These are phyloP conservation scores for Ennomos quercinarius DNA, from an alignment of 2,888 invertebrate species.

Conservation along the genomic window DNA sequence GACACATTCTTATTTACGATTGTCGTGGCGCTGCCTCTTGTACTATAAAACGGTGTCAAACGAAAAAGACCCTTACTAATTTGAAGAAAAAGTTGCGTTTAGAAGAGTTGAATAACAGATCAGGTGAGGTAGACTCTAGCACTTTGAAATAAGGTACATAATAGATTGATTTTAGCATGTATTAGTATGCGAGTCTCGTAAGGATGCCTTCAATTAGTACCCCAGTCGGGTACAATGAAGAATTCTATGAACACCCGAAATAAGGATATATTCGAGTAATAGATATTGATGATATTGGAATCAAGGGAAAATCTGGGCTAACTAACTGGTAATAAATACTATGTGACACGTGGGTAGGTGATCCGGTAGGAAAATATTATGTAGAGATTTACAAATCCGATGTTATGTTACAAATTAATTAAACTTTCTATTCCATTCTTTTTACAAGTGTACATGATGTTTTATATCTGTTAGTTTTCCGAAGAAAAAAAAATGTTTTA, in stretches of 20 bases:
- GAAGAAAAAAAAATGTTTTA: no score
- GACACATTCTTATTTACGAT: slow-evolving; percentile 42
- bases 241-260: slow-evolving; percentile 30
- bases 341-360: no score
- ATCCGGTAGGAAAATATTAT: no score
- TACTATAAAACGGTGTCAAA: slow-evolving; percentile 11
- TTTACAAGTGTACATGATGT: no score
- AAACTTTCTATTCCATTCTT: no score
- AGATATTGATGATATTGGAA: slow-evolving; percentile 33
- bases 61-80: slow-evolving; percentile 16
- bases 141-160: slow-evolving; percentile 21
- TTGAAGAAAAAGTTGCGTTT: not conserved
- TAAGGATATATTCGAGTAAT: slow-evolving; percentile 31
- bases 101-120: not conserved
- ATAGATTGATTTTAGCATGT: slow-evolving; percentile 16
- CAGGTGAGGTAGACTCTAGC: slow-evolving; percentile 12
- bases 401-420: no score
- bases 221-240: slow-evolving; percentile 25
- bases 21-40: slow-evolving; percentile 25
- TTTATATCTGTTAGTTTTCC: no score
- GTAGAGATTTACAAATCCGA: no score
- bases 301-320: slow-evolving; percentile 1
- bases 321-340: not conserved
- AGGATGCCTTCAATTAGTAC: slow-evolving; percentile 34
- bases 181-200: slow-evolving; percentile 36